A percentile compares a stretch with the other conserved stretches of the same genome.
Conservation (phyloP, 2,113 vertebrate species). For the Seriola quinqueradiata region DNA sequence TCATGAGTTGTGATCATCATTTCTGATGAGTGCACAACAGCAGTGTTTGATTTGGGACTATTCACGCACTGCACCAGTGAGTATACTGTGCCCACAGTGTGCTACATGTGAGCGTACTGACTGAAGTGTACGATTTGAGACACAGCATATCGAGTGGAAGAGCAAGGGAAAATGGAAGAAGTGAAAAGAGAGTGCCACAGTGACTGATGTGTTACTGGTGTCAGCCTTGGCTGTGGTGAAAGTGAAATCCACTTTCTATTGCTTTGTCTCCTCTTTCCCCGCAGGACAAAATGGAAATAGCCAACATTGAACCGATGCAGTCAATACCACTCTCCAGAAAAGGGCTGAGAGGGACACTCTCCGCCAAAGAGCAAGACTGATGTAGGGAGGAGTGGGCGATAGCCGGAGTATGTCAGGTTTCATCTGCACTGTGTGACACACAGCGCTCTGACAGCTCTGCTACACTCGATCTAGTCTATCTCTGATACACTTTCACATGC, state of each 20-base stretch:
- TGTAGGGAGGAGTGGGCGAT: constrained; percentile 61
- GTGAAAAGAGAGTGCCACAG: constrained; percentile 47
- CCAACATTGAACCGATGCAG: constrained; percentile 68
- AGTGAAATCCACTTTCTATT: constrained; percentile 61
- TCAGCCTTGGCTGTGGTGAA: constrained; percentile 33
- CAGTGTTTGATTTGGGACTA: background rate
- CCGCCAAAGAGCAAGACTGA: constrained; percentile 34
- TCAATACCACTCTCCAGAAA: constrained; percentile 72
- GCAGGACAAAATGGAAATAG: constrained; percentile 78
- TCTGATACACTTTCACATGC: background rate
- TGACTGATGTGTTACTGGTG: constrained; percentile 65
- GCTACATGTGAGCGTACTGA: no score
- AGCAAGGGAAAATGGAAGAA: constrained; percentile 18
- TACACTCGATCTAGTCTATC: constrained; percentile 32
- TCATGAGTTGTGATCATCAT: background rate
- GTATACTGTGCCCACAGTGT: background rate
- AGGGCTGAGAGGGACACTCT: constrained; percentile 64
- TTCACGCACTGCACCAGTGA: background rate
- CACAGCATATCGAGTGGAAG: background rate
- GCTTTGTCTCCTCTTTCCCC: constrained; percentile 69
- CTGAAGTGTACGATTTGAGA: no score
- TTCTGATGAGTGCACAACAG: background rate
- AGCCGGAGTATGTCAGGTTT: constrained; percentile 67
- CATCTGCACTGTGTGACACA: constrained; percentile 64
- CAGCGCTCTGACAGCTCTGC: constrained; percentile 62